A percentile compares a stretch with the other conserved stretches of the same genome.
Conservation (phyloP, 1,140 invertebrate species). For the Drosophila rufa region DNA sequence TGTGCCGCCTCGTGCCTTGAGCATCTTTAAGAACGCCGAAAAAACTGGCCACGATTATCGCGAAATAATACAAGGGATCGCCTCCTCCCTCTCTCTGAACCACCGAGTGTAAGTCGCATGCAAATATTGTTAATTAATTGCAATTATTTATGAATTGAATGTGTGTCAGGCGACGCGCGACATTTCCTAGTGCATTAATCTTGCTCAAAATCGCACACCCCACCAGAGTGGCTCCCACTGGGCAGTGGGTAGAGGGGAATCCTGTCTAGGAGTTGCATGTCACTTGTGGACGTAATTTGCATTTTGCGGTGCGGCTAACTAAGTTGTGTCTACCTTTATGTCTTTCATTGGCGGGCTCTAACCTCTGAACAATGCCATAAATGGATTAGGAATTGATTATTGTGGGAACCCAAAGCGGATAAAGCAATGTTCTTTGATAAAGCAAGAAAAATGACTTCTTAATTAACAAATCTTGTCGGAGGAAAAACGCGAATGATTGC, state of each 20-base stretch:
- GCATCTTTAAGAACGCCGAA: conserved; percentile 22
- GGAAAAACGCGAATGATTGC: background rate
- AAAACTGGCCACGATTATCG: conserved; percentile 36
- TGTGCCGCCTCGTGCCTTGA: conserved; percentile 7
- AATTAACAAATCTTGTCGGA: conserved; percentile 3
- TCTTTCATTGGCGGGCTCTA: conserved; percentile 11
- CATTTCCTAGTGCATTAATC: conserved; percentile 76
- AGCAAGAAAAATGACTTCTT: conserved; percentile 1
- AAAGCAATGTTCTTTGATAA: background rate
- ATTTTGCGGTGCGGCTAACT: conserved; percentile 29
- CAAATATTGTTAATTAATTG: conserved; percentile 69
- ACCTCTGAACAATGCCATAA: conserved; percentile 30
- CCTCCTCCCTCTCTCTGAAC: too few relatives aligned
- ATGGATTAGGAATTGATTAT: conserved; percentile 38
- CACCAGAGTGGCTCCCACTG: conserved; percentile 1
- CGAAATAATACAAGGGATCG: conserved; percentile 6
- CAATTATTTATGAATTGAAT: conserved; percentile 74
- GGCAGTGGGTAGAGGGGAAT: background rate
- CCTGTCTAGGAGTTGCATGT: conserved; percentile 41
- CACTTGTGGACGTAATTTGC: conserved; percentile 39
- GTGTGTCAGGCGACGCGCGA: conserved; percentile 56
- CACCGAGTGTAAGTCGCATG: conserved; percentile 56
- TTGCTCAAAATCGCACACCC: conserved; percentile 57
- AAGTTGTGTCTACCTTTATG: conserved; percentile 5
- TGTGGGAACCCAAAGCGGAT: conserved; percentile 21